phyloP scores from a whole-genome alignment of 2,888 invertebrate genomes.

The Erpobdella octoculata region DNA sequence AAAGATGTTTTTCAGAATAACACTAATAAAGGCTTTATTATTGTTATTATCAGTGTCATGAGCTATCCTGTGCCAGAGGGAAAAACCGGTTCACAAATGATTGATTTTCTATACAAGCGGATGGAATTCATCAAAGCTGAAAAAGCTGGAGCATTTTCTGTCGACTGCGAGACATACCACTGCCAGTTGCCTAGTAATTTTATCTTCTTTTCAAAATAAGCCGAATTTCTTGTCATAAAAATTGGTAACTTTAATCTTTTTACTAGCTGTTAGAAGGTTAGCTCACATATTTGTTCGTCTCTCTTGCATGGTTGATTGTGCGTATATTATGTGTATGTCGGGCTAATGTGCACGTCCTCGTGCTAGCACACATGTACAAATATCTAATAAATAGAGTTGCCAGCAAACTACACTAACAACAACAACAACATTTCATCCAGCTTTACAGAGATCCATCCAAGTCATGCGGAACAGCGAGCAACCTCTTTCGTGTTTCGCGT shows the following conservation, averaged over 20 bases:
- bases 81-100: conserved; percentile 74
- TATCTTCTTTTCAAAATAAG: not conserved
- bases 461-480: conserved; percentile 91
- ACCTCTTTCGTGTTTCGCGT: conserved; percentile 84
- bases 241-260: not conserved
- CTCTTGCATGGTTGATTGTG: not conserved
- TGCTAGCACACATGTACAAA: not conserved
- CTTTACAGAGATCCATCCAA: conserved; percentile 73
- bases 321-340: not conserved
- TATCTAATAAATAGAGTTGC: no score
- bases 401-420: no score
- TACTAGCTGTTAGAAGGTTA: no score
- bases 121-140: conserved; percentile 75
- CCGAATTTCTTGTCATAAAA: not conserved
- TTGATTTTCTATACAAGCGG: conserved; percentile 77
- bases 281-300: no score
- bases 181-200: conserved; percentile 34
- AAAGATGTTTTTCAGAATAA: no score
- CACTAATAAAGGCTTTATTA: no score
- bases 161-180: conserved; percentile 86
- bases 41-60: conserved; percentile 60
- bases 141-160: conserved; percentile 79
- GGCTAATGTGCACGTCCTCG: not conserved
- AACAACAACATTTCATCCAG: not conserved
- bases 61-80: conserved; percentile 80